phyloP scores from a whole-genome alignment of 2,797 vertebrate species.

The Argya squamiceps region DNA sequence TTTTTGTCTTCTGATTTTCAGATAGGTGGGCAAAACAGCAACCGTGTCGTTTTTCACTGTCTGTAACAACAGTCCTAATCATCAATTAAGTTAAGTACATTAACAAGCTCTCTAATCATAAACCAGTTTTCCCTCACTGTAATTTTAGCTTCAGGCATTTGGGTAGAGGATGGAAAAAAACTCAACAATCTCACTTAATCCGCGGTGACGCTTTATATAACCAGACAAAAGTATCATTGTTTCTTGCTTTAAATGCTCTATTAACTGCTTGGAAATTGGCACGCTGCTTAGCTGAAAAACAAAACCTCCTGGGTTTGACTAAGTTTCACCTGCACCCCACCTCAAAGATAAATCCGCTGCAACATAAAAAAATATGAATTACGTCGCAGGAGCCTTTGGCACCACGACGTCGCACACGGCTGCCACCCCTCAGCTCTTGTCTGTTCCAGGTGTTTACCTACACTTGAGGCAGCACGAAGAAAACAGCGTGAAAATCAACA shows the following conservation, averaged over 20 bases:
- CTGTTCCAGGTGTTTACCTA: background rate
- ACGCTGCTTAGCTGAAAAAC: background rate
- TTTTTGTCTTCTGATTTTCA: background rate
- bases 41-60: background rate
- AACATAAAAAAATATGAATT: rapidly evolving
- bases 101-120: background rate
- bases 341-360: background rate
- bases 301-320: background rate
- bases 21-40: background rate
- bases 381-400: background rate
- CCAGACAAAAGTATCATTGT: constrained; percentile 8
- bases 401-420: rapidly evolving
- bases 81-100: background rate
- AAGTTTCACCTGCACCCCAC: background rate
- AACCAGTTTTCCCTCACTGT: background rate
- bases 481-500: background rate
- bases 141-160: background rate
- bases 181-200: background rate
- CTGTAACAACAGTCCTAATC: background rate
- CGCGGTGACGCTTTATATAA: constrained; percentile 5
- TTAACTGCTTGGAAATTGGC: background rate
- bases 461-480: background rate
- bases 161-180: background rate
- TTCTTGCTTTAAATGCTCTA: background rate
- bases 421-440: rapidly evolving